A percentile compares a stretch with the other conserved stretches of the same genome.
phyloP scores from a whole-genome alignment of 2,113 vertebrate species.

The Lagopus muta region DNA sequence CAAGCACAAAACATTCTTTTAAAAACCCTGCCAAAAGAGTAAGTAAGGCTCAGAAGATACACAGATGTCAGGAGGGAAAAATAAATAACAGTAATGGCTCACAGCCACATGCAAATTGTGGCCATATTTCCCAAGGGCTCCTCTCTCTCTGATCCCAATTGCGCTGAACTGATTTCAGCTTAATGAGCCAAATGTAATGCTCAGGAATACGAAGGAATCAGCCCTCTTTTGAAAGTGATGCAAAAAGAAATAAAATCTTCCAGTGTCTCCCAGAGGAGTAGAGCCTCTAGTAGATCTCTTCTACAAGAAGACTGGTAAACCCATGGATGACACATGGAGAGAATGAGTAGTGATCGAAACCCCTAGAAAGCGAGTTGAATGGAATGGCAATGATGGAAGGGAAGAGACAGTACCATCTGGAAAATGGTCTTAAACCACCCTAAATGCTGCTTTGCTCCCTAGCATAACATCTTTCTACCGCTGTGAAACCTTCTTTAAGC shows the following conservation, averaged over 20 bases:
- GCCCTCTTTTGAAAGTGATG: neutral
- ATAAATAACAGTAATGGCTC: slow-evolving; percentile 45
- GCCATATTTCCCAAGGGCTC: neutral
- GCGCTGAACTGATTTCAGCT: neutral
- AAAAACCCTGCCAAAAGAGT: slow-evolving; percentile 36
- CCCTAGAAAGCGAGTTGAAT: neutral
- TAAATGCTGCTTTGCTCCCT: neutral
- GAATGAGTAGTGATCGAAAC: neutral
- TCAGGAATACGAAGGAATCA: neutral
- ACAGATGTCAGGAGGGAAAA: slow-evolving; percentile 57
- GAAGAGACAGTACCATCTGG: neutral
- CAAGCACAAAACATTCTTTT: neutral
- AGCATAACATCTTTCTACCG: neutral
- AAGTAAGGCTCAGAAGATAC: slow-evolving; percentile 49
- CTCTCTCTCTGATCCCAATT: neutral
- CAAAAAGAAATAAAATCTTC: neutral
- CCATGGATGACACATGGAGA: neutral
- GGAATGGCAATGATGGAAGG: neutral
- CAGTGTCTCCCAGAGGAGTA: neutral
- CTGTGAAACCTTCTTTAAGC: neutral
- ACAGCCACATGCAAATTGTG: slow-evolving; percentile 22
- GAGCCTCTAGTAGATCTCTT: neutral
- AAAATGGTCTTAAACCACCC: neutral
- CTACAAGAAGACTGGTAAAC: neutral
- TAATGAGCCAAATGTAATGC: neutral